Evolutionary conservation across 2,888 invertebrate genomes (phyloP), one percentile per base, ranked within the genome.

Genomic region (Spilarctia lutea): DNA sequence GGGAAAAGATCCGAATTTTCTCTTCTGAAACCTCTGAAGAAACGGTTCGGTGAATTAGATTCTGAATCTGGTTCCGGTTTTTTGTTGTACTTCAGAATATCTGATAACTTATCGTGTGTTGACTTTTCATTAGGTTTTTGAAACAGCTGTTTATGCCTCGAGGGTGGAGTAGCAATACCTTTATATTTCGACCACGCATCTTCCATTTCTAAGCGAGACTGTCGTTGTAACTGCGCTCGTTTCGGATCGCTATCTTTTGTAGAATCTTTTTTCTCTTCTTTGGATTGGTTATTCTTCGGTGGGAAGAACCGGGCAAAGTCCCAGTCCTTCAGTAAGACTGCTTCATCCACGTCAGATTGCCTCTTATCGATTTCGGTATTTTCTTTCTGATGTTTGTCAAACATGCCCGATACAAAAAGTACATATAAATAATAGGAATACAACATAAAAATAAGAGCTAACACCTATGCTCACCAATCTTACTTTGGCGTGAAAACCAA

Each of bases 1-100:
- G 98, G 98, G 89, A 98, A 98, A 87, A 98, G 97, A 91, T 98
- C 98, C 0, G 98, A 98, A 91, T 98, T 98, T 91, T 98, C 98
- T 81, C 98, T 96, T 78, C 98, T 96, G 91, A 98, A 98, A 56
- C 97, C 98, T 83, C 98, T 96, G 81, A 97, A 97, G 92, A 98
- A 98, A 79, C 97, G 96, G 86, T 97, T 97, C 69, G 97, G 96
- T 84, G 98, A 94, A 91, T 97, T 97, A 24, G 97, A 96, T 88
- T 98, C 98, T 77, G 97, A 96, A 80, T 98, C 98, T 91, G 97
- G 97, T 77, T 94, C 94, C 52, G 52, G 24, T 78, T 98, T 96
- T 84, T 98, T 97, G 63, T 80, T 85, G 89, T 97, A 97, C 81
- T 96, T 95, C 73, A 96, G 90, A 88, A 96, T 95, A 83, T 94